Conservation (phyloP, 2,888 invertebrate species). For the Spisula subtruncata region DNA sequence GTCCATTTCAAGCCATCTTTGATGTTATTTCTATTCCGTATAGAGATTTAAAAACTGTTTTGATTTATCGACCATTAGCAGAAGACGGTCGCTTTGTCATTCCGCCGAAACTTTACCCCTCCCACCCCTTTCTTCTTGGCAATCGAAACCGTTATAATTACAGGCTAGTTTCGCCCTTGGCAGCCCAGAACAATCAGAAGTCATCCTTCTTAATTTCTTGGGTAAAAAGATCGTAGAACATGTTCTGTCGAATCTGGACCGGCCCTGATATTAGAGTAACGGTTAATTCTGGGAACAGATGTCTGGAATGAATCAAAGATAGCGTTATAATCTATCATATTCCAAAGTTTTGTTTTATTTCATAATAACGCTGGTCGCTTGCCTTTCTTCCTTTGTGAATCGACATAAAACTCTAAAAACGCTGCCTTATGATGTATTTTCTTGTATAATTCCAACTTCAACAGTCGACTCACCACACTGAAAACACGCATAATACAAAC, state of each 20-base stretch:
- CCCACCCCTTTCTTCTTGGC: conserved; percentile 69
- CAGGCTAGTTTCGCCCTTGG: conserved; percentile 62
- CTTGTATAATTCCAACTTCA: not conserved
- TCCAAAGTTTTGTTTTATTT: conserved; percentile 15
- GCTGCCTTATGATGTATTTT: not conserved
- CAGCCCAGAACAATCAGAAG: conserved; percentile 48
- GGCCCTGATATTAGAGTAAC: conserved; percentile 35
- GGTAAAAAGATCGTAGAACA: conserved; percentile 34
- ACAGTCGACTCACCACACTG: not conserved
- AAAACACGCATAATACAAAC: not conserved
- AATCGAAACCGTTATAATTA: conserved; percentile 75
- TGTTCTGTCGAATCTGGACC: conserved; percentile 47
- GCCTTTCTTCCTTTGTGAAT: not conserved
- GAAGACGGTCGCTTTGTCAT: conserved; percentile 63
- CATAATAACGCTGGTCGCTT: conserved; percentile 8
- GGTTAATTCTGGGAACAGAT: conserved; percentile 63
- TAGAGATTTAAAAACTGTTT: conserved; percentile 55
- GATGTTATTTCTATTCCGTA: conserved; percentile 50
- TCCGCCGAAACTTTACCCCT: conserved; percentile 52
- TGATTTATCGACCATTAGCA: conserved; percentile 70
- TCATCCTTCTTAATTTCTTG: conserved; percentile 67
- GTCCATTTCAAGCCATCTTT: conserved; percentile 54
- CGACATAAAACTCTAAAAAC: not conserved
- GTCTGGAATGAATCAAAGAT: conserved; percentile 35
- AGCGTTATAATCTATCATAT: conserved; percentile 61